A percentile compares a stretch with the other conserved stretches of the same genome.
Evolutionary conservation across 2,888 invertebrate genomes (phyloP).

Genomic region (Eupeodes latifasciatus): DNA sequence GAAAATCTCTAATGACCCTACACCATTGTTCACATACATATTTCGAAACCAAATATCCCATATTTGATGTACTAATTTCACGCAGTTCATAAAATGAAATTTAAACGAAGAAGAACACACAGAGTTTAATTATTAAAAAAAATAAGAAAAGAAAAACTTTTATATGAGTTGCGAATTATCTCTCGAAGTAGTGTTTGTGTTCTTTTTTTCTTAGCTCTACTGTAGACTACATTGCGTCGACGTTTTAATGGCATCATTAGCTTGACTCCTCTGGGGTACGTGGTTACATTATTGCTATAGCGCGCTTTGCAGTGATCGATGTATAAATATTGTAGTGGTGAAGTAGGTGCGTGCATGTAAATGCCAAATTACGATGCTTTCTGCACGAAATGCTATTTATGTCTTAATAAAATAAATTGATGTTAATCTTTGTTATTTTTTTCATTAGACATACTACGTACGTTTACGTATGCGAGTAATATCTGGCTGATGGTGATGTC

Average conservation of each 20-base stretch:
- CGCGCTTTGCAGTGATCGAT: constrained; percentile 68
- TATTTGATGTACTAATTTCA: too few relatives aligned
- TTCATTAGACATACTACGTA: constrained; percentile 27
- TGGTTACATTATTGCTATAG: constrained; percentile 72
- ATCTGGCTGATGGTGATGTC: constrained; percentile 23
- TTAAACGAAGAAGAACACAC: too few relatives aligned
- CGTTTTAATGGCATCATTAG: constrained; percentile 75
- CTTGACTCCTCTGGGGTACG: constrained; percentile 72
- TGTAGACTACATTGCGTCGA: constrained; percentile 70
- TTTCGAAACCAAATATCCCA: too few relatives aligned
- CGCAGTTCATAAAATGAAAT: too few relatives aligned
- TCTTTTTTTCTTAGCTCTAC: constrained; percentile 34
- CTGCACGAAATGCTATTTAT: constrained; percentile 79
- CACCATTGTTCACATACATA: too few relatives aligned
- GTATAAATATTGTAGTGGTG: constrained; percentile 72
- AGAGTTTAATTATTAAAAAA: too few relatives aligned
- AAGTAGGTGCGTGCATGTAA: constrained; percentile 78
- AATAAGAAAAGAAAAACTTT: too few relatives aligned
- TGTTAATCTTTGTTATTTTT: constrained; percentile 69
- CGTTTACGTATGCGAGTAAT: background rate
- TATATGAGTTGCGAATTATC: too few relatives aligned
- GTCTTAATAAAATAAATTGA: constrained; percentile 79
- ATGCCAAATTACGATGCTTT: constrained; percentile 78
- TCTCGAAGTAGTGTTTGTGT: background rate
- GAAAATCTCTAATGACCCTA: too few relatives aligned